These are phyloP conservation scores for Eolophus roseicapilla DNA, from an alignment of 2,113 vertebrate genomes.

Conservation along the genomic window DNA sequence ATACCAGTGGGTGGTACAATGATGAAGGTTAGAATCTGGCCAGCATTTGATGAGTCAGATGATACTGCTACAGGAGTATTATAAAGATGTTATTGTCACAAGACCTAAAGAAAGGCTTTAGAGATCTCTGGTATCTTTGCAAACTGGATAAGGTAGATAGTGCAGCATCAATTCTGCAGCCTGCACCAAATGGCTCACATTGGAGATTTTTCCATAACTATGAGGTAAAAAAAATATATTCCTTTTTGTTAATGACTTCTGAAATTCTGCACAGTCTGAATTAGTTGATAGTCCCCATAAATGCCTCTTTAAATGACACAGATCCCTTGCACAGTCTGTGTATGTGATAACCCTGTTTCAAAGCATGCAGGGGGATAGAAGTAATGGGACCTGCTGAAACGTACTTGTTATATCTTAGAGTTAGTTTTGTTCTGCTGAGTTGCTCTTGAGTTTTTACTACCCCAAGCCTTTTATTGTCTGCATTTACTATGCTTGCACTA, in stretches of 20 bases:
- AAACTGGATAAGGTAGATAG: not conserved
- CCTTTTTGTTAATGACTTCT: not conserved
- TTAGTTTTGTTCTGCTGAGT: not conserved
- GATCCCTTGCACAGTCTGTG: not conserved
- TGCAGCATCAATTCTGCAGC: not conserved
- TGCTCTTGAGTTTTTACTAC: not conserved
- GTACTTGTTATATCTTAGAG: not conserved
- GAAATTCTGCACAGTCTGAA: not conserved
- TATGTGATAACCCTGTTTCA: not conserved
- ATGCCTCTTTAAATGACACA: not conserved
- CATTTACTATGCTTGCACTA: not conserved
- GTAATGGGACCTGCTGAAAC: not conserved
- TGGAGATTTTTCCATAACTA: not conserved
- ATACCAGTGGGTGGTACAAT: not conserved
- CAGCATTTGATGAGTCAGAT: not conserved
- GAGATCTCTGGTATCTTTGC: not conserved
- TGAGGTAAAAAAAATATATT: not conserved
- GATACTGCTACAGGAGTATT: not conserved
- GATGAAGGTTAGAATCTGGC: not conserved
- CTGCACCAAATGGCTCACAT: not conserved
- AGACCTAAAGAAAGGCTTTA: not conserved
- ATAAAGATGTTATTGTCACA: not conserved
- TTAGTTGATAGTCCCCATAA: not conserved
- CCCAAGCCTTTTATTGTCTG: not conserved
- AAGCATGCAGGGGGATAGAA: not conserved